phyloP scores from a whole-genome alignment of 1,140 invertebrate genomes.

The Kradibia gibbosae region DNA sequence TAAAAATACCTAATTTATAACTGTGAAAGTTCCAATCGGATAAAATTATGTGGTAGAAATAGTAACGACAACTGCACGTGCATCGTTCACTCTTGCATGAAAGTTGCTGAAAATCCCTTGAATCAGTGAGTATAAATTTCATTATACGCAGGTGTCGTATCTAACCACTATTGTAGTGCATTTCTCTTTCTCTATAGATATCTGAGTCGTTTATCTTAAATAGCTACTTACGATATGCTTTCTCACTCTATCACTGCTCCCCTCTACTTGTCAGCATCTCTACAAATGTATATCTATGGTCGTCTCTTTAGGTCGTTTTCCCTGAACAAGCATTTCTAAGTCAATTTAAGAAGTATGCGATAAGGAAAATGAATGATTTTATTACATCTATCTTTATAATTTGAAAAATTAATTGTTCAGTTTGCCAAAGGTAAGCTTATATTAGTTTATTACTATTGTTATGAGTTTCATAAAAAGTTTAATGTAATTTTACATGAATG shows the following conservation, averaged over 20 bases:
- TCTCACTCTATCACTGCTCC: not conserved
- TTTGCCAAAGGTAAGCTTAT: too few species aligned
- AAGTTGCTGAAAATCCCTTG: not conserved
- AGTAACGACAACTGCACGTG: not conserved
- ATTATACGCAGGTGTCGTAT: slow-evolving; percentile 2
- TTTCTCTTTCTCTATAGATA: slow-evolving; percentile 41
- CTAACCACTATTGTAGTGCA: not conserved
- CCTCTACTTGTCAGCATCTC: not conserved
- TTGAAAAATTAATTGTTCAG: not conserved
- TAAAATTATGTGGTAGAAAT: slow-evolving; percentile 7
- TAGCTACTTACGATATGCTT: not conserved
- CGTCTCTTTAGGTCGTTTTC: not conserved
- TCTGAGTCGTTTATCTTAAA: not conserved
- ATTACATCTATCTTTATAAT: not conserved
- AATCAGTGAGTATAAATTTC: slow-evolving; percentile 8
- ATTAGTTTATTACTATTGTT: too few species aligned
- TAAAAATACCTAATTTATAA: not conserved
- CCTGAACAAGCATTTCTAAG: not conserved
- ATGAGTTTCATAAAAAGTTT: not conserved
- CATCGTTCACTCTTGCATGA: slow-evolving; percentile 2
- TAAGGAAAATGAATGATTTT: not conserved
- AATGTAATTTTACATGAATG: not conserved
- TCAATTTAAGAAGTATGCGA: not conserved
- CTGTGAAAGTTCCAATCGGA: not conserved
- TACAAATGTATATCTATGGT: not conserved